Evolutionary conservation across 2,888 invertebrate genomes (phyloP).

Genomic region (Hydrotaea diabolus): DNA sequence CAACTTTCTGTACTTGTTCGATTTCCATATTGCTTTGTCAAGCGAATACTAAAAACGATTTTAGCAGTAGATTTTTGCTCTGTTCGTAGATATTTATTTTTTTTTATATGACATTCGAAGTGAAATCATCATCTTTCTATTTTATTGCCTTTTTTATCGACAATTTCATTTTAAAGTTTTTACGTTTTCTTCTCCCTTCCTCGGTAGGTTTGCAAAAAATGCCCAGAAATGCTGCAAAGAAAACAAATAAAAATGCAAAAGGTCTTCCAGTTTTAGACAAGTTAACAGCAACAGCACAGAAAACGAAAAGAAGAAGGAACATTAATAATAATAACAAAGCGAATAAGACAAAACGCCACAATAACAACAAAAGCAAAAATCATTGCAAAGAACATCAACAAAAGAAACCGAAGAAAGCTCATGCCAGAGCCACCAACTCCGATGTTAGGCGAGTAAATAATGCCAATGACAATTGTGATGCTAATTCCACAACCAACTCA

Average conservation of each 20-base stretch:
- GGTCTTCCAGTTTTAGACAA: slow-evolving; percentile 75
- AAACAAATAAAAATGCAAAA: slow-evolving; percentile 77
- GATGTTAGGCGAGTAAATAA: neutral
- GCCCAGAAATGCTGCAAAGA: slow-evolving; percentile 79
- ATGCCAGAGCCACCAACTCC: slow-evolving; percentile 26
- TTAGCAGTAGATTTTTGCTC: too few relatives aligned
- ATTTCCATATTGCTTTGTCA: too few relatives aligned
- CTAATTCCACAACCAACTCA: slow-evolving; percentile 31
- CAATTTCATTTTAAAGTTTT: neutral
- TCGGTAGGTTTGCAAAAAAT: slow-evolving; percentile 77
- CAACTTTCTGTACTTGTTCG: too few relatives aligned
- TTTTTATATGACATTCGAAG: neutral
- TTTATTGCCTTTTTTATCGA: neutral
- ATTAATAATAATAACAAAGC: slow-evolving; percentile 64
- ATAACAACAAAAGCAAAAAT: slow-evolving; percentile 24
- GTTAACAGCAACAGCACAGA: slow-evolving; percentile 50
- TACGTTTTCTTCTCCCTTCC: neutral
- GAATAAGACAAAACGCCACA: slow-evolving; percentile 55
- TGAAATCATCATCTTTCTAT: slow-evolving; percentile 1
- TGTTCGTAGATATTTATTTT: neutral
- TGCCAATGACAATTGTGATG: slow-evolving; percentile 43
- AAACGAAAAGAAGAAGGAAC: slow-evolving; percentile 31
- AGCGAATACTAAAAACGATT: too few relatives aligned
- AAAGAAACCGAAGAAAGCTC: slow-evolving; percentile 34
- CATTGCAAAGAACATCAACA: neutral